A percentile compares a stretch with the other conserved stretches of the same genome.
Conservation (phyloP, 1,140 invertebrate species). For the Drosophila littoralis region DNA sequence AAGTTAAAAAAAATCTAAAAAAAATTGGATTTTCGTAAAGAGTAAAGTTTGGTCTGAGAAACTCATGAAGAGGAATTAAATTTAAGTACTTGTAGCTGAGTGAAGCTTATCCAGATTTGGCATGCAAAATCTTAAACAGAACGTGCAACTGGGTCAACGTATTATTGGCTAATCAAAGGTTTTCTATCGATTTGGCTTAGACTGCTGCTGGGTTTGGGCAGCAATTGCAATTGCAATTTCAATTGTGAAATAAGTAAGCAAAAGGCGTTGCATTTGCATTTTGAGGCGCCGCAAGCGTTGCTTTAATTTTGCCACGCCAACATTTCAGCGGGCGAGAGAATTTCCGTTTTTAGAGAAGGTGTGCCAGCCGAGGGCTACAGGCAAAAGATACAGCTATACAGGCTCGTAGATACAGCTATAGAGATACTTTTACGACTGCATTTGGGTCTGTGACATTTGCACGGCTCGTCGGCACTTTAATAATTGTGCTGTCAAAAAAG, state of each 20-base stretch:
- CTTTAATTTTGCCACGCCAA: conserved; percentile 38
- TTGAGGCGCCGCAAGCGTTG: conserved; percentile 37
- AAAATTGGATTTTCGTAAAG: too few relatives aligned
- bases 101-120: background rate
- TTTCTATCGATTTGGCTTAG: conserved; percentile 19
- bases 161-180: conserved; percentile 27
- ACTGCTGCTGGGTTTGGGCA: conserved; percentile 2
- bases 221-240: conserved; percentile 30
- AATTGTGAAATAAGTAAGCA: conserved; percentile 20
- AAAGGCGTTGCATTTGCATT: conserved; percentile 51
- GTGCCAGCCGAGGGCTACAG: background rate
- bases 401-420: conserved; percentile 3
- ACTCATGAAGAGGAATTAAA: too few relatives aligned
- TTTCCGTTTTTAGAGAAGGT: conserved; percentile 5
- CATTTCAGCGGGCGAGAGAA: conserved; percentile 3
- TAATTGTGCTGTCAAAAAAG: conserved; percentile 63
- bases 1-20: background rate
- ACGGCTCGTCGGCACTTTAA: conserved; percentile 33
- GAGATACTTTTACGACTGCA: background rate
- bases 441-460: conserved; percentile 41
- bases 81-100: background rate
- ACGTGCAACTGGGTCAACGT: conserved; percentile 11
- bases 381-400: conserved; percentile 5
- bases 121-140: background rate
- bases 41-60: too few relatives aligned